These are phyloP conservation scores for Phortica okadai DNA, from an alignment of 2,888 invertebrate genomes.

Conservation along the genomic window DNA sequence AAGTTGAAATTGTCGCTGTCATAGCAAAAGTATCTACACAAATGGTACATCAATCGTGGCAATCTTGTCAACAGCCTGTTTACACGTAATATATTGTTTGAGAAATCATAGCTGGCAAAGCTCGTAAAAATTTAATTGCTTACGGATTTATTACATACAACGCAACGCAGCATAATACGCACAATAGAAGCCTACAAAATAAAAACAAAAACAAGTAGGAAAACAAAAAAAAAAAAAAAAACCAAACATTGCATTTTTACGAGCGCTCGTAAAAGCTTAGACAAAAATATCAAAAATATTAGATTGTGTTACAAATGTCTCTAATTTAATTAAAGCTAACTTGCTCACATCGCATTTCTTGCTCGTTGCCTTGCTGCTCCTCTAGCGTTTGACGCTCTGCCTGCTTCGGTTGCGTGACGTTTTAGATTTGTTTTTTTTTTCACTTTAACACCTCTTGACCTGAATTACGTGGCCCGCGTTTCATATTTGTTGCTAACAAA, in stretches of 20 bases:
- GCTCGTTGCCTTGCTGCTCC: not conserved
- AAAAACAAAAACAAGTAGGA: not conserved
- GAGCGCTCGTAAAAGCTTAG: conserved; percentile 25
- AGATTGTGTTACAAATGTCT: conserved; percentile 21
- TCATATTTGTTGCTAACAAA: not conserved
- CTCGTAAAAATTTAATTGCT: conserved; percentile 29
- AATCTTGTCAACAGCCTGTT: conserved; percentile 9
- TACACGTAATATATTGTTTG: conserved; percentile 15
- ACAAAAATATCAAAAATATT: conserved; percentile 19
- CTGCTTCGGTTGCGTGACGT: not conserved
- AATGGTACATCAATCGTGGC: not conserved
- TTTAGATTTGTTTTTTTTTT: too few relatives aligned
- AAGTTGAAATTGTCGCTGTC: not conserved
- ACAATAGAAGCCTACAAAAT: not conserved
- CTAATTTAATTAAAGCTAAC: conserved; percentile 24
- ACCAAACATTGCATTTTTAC: conserved; percentile 22
- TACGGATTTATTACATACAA: conserved; percentile 17
- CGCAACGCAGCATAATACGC: not conserved
- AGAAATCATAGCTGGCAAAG: not conserved
- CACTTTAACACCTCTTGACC: not conserved
- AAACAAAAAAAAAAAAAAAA: not conserved
- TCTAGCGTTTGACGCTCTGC: not conserved
- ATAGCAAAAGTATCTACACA: too few relatives aligned
- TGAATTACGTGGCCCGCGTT: not conserved
- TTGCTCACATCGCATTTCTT: not conserved